Base-by-base conservation (phyloP, 1,140 invertebrate species). In the Neodiprion lecontei region DNA sequence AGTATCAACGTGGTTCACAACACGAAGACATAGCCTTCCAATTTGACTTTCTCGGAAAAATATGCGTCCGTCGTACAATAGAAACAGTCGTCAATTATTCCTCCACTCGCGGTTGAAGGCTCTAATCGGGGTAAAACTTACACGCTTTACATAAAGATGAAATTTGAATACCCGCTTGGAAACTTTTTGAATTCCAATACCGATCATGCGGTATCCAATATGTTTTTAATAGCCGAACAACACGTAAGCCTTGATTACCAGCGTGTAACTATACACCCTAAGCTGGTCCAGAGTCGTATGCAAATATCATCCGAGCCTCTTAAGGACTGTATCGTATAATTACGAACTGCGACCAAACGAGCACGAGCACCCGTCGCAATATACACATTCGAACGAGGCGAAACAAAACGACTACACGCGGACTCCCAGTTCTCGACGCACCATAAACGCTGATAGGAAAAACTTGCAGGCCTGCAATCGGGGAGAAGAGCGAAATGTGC, bases 371-470 rank as follows among this genome's bases (percentile, higher is more conserved):
- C 53, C 53, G 53, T 17, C n/a, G 53, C 53, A 61, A 61, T 61
- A 61, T 61, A 12, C 53, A 61, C 53, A 17, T 61, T 61, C 53
- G 8, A 61, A 61, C 53, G 53, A 17, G 53, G 53, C 53, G 53
- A 61, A 61, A 61, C 53, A 61, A 61, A 61, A 61, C 53, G 9
- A 61, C 11, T 61, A 61, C 53, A 61, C 11, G 11, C 53, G 53
- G 53, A 12, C 11, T 12, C n/a, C 8, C 11, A 61, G 9, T 14
- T 12, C 53, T 61, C 53, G 53, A 17, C 53, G 53, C 53, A 17
- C 53, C 53, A 61, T 61, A 61, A 61, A 61, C 53, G 53, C 53
- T 61, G 53, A 61, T 61, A 61, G 53, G 53, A 61, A 61, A 61
- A 7, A 61, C 53, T 12, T 61, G 53, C 11, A 61, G 53, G 53